Evolutionary conservation across 92 coral and sea anemone species (phyloP).

Genomic region (Phenganax marumi): DNA sequence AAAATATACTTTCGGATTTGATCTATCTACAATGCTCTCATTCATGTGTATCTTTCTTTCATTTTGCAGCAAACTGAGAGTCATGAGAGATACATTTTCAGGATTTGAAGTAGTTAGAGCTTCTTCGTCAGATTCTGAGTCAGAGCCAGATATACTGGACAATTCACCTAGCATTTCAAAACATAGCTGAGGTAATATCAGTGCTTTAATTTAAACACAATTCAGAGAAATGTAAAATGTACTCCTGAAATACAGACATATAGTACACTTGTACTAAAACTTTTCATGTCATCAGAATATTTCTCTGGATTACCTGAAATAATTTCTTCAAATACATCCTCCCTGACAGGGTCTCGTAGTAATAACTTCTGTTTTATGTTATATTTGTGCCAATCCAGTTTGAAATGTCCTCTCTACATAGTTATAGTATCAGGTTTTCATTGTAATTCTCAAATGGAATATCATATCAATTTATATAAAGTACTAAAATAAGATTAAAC

Average conservation of each 20-base stretch:
- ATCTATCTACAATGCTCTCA: slow-evolving; percentile 14
- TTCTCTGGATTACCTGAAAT: slow-evolving; percentile 62
- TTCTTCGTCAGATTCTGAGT: slow-evolving; percentile 48
- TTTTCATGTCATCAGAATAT: too few relatives aligned
- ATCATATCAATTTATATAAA: background rate
- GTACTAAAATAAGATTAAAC: background rate
- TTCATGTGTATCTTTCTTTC: slow-evolving; percentile 21
- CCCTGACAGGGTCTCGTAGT: slow-evolving; percentile 66
- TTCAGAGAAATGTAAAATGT: too few relatives aligned
- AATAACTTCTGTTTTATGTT: slow-evolving; percentile 78
- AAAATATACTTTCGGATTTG: slow-evolving; percentile 78
- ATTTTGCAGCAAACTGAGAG: slow-evolving; percentile 26
- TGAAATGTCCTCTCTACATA: slow-evolving; percentile 90
- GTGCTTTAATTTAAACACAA: background rate
- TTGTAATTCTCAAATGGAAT: background rate
- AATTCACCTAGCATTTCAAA: slow-evolving; percentile 65
- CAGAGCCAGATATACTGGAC: slow-evolving; percentile 97
- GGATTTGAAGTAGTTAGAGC: background rate
- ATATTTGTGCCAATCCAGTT: slow-evolving; percentile 92
- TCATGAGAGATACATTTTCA: slow-evolving; percentile 37
- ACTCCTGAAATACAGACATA: too few relatives aligned
- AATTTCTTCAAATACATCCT: slow-evolving; percentile 86
- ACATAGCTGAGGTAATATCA: background rate
- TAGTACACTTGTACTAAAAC: too few relatives aligned
- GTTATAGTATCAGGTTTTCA: background rate